Percentiles rank a stretch among this genome's conserved stretches.
phyloP scores from a whole-genome alignment of 2,888 invertebrate genomes.

The Neuroscelio doddi region DNA sequence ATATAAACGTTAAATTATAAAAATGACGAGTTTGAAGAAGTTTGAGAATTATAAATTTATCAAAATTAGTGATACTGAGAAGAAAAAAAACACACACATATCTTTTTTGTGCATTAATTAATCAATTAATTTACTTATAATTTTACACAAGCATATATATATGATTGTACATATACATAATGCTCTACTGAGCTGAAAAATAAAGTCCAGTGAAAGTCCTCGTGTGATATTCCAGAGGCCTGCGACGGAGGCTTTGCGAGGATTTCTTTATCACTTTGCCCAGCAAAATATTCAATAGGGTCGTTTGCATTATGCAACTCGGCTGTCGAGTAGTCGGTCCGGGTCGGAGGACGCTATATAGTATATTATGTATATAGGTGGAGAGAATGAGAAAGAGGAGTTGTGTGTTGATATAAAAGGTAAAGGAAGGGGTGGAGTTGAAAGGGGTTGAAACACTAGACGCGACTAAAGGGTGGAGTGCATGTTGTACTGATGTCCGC shows the following conservation, averaged over 20 bases:
- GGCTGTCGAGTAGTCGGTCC: constrained; percentile 44
- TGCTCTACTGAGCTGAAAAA: constrained; percentile 24
- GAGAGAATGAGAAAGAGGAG: constrained; percentile 44
- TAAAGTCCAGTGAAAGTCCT: constrained; percentile 42
- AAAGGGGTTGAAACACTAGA: constrained; percentile 45
- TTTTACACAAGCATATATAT: constrained; percentile 31
- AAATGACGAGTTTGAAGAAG: no score
- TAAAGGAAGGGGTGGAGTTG: constrained; percentile 26
- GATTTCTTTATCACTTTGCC: constrained; percentile 66
- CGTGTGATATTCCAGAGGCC: constrained; percentile 58
- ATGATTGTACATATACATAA: constrained; percentile 36
- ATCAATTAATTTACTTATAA: no score
- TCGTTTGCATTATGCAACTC: constrained; percentile 66
- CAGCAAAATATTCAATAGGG: constrained; percentile 65
- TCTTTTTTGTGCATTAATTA: no score
- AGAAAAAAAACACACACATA: no score
- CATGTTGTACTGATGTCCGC: constrained; percentile 26
- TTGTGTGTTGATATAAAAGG: constrained; percentile 45
- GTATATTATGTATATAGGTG: constrained; percentile 46
- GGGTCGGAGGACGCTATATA: constrained; percentile 38
- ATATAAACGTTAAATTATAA: no score
- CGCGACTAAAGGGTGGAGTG: constrained; percentile 28
- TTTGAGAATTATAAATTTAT: no score
- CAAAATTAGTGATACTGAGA: no score
- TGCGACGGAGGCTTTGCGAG: constrained; percentile 57